Conservation (phyloP, 2,888 invertebrate species). For the Helleia helle region DNA sequence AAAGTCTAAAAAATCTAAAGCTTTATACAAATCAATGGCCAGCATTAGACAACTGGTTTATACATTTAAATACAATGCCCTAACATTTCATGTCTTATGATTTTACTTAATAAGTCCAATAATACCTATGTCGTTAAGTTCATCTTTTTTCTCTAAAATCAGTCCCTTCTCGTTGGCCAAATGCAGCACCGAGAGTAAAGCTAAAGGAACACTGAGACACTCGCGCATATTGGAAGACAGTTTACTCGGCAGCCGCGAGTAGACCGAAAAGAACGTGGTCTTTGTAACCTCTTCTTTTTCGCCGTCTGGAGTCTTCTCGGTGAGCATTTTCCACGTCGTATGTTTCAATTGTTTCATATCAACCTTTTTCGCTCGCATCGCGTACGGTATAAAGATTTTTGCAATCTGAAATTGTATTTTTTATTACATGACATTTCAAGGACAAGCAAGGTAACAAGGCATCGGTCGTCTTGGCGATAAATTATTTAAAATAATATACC, state of each 20-base stretch:
- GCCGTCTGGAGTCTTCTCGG: constrained; percentile 38
- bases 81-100: background rate
- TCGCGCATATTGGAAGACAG: constrained; percentile 77
- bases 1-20: constrained; percentile 12
- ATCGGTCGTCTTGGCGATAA: no score
- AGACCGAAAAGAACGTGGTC: constrained; percentile 72
- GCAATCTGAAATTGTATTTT: constrained; percentile 76
- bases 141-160: constrained; percentile 60
- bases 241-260: constrained; percentile 69
- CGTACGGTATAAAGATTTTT: constrained; percentile 84
- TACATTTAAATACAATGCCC: constrained; percentile 8
- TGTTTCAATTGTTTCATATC: constrained; percentile 89
- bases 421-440: no score
- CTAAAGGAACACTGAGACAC: constrained; percentile 84
- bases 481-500: no score
- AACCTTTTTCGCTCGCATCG: constrained; percentile 87
- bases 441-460: no score
- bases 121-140: constrained; percentile 70
- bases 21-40: constrained; percentile 22
- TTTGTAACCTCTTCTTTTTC: constrained; percentile 48
- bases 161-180: constrained; percentile 87
- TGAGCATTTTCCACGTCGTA: constrained; percentile 81
- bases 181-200: constrained; percentile 87
- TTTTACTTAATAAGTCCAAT: constrained; percentile 40
- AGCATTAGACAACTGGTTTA: constrained; percentile 15